These are phyloP conservation scores for Thalassarche chlororhynchos DNA, from an alignment of 2,113 vertebrate genomes.

Conservation along the genomic window DNA sequence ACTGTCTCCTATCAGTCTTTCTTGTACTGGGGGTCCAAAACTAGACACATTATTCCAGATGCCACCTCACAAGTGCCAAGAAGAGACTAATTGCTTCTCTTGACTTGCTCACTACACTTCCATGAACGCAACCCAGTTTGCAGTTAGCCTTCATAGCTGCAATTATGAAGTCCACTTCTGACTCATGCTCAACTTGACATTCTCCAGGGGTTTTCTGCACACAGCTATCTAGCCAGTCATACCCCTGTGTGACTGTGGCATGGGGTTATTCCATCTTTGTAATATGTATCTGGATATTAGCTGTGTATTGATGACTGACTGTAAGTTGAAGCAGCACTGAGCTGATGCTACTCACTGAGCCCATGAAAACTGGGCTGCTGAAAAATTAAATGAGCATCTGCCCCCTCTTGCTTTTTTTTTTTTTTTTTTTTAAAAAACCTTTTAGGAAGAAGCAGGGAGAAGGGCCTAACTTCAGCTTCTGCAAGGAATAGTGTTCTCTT, in stretches of 20 bases:
- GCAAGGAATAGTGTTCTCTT: neutral
- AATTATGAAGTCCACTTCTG: neutral
- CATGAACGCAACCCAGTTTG: neutral
- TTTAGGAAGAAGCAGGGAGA: neutral
- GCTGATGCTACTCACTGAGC: neutral
- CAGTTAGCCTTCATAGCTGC: neutral
- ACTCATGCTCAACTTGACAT: neutral
- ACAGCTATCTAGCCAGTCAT: neutral
- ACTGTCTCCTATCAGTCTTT: neutral
- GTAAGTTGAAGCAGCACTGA: neutral
- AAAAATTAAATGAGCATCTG: neutral
- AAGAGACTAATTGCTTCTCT: neutral
- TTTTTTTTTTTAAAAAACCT: neutral
- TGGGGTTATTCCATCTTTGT: neutral
- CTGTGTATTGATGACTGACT: neutral
- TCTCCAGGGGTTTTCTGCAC: neutral
- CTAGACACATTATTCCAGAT: neutral
- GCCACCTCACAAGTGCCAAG: neutral
- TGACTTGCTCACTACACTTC: neutral
- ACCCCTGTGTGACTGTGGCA: neutral
- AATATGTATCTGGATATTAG: neutral
- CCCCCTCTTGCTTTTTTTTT: neutral
- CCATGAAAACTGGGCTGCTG: neutral
- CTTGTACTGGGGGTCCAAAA: neutral
- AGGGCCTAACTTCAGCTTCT: neutral